phyloP scores from a whole-genome alignment of 2,113 vertebrate genomes.

The Tetraodon nigroviridis region DNA sequence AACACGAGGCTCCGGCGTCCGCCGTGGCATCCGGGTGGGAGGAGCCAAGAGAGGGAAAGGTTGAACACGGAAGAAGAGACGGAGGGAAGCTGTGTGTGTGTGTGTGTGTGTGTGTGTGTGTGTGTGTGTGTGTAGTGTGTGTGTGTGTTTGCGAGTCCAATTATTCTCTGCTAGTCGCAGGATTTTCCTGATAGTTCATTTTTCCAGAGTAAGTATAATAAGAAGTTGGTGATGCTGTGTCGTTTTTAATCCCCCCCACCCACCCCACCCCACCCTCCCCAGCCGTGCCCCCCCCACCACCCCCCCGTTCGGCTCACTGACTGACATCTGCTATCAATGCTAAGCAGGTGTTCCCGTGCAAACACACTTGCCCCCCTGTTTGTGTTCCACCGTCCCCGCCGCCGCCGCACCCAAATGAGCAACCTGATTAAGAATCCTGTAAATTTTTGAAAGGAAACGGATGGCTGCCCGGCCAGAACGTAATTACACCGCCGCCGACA shows the following conservation, averaged over 20 bases:
- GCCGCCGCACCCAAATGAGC: constrained; percentile 96
- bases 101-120: too few relatives aligned
- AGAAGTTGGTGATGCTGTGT: constrained; percentile 81
- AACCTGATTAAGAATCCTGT: constrained; percentile 99
- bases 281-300: constrained; percentile 50
- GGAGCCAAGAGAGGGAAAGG: constrained; percentile 8
- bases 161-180: constrained; percentile 63
- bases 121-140: too few relatives aligned
- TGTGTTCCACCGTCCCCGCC: constrained; percentile 92
- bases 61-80: constrained; percentile 27
- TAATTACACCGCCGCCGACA: constrained; percentile 96
- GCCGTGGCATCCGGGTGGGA: constrained; percentile 13
- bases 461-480: constrained; percentile 99
- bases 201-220: constrained; percentile 76
- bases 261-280: constrained; percentile 64
- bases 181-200: constrained; percentile 70
- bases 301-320: constrained; percentile 85
- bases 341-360: constrained; percentile 99
- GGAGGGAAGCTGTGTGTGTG: constrained; percentile 25
- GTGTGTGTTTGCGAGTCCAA: too few relatives aligned
- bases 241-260: constrained; percentile 78
- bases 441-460: constrained; percentile 99
- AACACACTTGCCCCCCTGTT: constrained; percentile 94
- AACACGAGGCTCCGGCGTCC: constrained; percentile 46
- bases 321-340: constrained; percentile 99